These are phyloP conservation scores for Lophotis ruficrista DNA, from an alignment of 2,113 vertebrate genomes.

Conservation along the genomic window DNA sequence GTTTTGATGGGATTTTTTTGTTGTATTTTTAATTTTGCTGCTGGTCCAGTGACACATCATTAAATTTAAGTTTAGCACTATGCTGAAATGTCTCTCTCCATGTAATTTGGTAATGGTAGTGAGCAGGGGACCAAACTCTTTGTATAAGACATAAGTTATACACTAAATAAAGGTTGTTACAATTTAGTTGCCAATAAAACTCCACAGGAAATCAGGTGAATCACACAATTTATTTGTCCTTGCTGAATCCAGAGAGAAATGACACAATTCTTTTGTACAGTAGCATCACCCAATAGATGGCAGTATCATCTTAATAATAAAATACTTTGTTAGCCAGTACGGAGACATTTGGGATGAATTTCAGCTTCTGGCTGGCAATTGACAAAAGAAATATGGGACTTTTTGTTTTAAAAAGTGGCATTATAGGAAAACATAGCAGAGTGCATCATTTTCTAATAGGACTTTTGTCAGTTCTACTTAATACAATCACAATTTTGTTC, in stretches of 20 bases:
- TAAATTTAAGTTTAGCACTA: not conserved
- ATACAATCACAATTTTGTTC: slow-evolving; percentile 4
- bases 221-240: not conserved
- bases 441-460: not conserved
- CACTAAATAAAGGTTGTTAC: not conserved
- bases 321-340: not conserved
- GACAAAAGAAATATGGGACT: not conserved
- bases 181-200: not conserved
- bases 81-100: not conserved
- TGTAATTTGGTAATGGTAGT: not conserved
- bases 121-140: not conserved
- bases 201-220: not conserved
- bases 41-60: not conserved
- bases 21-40: not conserved
- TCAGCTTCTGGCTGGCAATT: slow-evolving; percentile 14
- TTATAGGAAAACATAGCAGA: slow-evolving; percentile 22
- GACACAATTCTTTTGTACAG: not conserved
- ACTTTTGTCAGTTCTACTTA: slow-evolving; percentile 30
- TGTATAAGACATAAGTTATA: not conserved
- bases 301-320: slow-evolving; percentile 57
- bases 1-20: not conserved
- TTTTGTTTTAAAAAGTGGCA: slow-evolving; percentile 9
- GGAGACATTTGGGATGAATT: slow-evolving; percentile 17
- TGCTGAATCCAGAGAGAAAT: not conserved
- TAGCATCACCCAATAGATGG: slow-evolving; percentile 60